Evolutionary conservation across 2,797 vertebrate genomes (phyloP), one percentile per base, ranked within the genome.

Genomic region (Tamandua tetradactyla): DNA sequence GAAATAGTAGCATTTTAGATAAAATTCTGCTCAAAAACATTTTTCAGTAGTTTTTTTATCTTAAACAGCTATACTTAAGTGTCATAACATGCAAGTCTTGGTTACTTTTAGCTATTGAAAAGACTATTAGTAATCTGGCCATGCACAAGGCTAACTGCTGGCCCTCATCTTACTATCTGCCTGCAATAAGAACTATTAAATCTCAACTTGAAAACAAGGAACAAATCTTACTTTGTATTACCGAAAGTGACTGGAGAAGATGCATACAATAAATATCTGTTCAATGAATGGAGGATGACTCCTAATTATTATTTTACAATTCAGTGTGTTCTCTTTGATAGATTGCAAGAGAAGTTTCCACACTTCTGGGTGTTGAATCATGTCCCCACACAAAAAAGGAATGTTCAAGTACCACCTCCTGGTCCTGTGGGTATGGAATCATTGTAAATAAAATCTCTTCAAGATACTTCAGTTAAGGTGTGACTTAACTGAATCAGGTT

Each of bases 11-110:
- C 7, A 81, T 55, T 87, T 75, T 89, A 40, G n/a, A 20, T 23
- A 20, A 49, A 69, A 72, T 69, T 87, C 15, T 57, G 17, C 13
- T 59, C 23, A 79, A 37, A 57, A 40, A n/a, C 9, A n/a, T 75
- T 87, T 27, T 42, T 44, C 81, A 83, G 32, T 92, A 78, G n/a
- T 57, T 59, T 47, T 35, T 47, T 40, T 86, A 11, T 66, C 10
- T 93, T 89, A 89, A 40, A 88, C 32, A 52, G 83, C 72, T 91
- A 32, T 0, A 40, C 35, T 64, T 52, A 40, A 87, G 35, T 96
- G 88, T 62, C 4, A 71, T 32, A 49, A 55, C 25, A 52, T 69
- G 30, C 12, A 85, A 49, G 8, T 9, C 14, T 91, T 27, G 8
- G n/a, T 92, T 87, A 37, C 57, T 93, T 83, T 83, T 61, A 86